Percentiles rank a stretch among this genome's conserved stretches.
These are phyloP conservation scores for Automeris io DNA, from an alignment of 2,888 invertebrate genomes.

Conservation along the genomic window DNA sequence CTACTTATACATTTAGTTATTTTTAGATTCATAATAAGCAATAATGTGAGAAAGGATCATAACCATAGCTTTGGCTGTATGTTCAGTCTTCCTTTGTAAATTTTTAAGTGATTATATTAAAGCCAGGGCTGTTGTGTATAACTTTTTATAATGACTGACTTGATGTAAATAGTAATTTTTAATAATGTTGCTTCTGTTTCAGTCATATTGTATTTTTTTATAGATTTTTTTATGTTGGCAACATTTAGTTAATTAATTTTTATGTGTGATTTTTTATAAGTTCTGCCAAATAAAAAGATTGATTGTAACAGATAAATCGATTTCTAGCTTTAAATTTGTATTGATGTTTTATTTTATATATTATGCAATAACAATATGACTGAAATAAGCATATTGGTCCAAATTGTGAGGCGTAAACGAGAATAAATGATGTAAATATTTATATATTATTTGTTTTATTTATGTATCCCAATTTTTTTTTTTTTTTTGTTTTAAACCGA, in stretches of 20 bases:
- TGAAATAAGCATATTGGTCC: background rate
- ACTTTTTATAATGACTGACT: background rate
- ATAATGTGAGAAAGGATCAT: background rate
- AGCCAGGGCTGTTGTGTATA: background rate
- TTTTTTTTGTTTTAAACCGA: background rate
- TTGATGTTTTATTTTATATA: background rate
- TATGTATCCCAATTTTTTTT: too few relatives aligned
- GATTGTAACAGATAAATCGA: too few relatives aligned
- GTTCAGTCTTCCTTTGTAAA: background rate
- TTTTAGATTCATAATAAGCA: background rate
- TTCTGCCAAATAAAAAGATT: too few relatives aligned
- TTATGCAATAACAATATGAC: background rate
- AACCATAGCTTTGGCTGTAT: background rate
- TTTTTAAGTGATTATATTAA: background rate
- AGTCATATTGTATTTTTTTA: background rate
- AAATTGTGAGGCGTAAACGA: conserved; percentile 2
- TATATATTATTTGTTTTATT: conserved; percentile 1
- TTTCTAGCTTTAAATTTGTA: too few relatives aligned
- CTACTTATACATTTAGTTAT: too few relatives aligned
- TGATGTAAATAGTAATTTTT: background rate
- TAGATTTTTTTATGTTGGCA: too few relatives aligned
- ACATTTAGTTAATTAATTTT: too few relatives aligned
- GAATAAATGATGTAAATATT: conserved; percentile 1
- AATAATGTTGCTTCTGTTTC: background rate
- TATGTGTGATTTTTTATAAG: too few relatives aligned